These are phyloP conservation scores for Talpa occidentalis DNA, from an alignment of 2,113 vertebrate genomes.

Conservation along the genomic window DNA sequence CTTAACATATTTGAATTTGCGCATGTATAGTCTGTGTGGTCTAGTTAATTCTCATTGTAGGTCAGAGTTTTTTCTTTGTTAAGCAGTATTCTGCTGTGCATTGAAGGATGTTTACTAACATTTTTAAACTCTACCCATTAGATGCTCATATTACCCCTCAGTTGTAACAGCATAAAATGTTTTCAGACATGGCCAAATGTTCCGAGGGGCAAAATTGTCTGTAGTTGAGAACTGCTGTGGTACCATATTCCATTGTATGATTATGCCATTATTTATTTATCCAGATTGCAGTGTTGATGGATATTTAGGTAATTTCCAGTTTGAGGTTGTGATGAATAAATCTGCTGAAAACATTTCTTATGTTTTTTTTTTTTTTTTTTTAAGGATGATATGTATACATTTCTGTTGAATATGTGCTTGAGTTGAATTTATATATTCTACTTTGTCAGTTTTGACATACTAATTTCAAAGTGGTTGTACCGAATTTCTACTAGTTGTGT, in stretches of 20 bases:
- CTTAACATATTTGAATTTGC: neutral
- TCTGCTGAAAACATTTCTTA: neutral
- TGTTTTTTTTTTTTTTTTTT: conserved; percentile 3
- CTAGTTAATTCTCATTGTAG: conserved; percentile 6
- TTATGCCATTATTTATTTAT: neutral
- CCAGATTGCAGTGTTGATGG: neutral
- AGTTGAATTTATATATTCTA: neutral
- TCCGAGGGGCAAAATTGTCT: neutral
- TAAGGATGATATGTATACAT: neutral
- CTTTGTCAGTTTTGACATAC: neutral
- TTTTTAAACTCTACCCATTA: neutral
- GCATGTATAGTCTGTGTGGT: neutral
- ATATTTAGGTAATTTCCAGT: conserved; percentile 38
- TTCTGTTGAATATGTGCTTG: conserved; percentile 39
- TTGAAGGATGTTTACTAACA: neutral
- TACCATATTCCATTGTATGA: neutral
- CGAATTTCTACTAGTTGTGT: neutral
- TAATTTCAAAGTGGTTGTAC: conserved; percentile 34
- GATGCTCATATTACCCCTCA: neutral
- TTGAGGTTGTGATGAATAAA: conserved; percentile 9
- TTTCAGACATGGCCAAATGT: neutral
- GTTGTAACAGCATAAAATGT: neutral
- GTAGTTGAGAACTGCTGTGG: neutral
- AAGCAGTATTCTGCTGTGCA: neutral
- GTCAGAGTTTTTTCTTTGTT: conserved; percentile 31